Percentiles rank a stretch among this genome's conserved stretches.
phyloP scores from a whole-genome alignment of 2,113 vertebrate species.

The Lonchura striata region DNA sequence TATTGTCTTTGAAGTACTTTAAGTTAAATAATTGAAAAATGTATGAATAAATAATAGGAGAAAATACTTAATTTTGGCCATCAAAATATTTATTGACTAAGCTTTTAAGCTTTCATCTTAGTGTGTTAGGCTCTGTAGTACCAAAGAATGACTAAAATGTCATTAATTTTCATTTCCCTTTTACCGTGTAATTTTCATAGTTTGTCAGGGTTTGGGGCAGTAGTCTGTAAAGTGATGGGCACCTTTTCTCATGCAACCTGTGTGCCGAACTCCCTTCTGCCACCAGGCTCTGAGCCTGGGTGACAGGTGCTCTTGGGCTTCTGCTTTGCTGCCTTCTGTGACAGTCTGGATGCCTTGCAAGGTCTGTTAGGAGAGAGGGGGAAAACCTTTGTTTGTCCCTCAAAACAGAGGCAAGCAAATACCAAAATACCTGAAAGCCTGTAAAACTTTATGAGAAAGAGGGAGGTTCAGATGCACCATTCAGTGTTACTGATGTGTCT shows the following conservation, averaged over 20 bases:
- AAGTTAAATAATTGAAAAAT: neutral
- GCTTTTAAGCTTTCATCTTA: neutral
- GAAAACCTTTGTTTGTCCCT: neutral
- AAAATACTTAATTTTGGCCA: neutral
- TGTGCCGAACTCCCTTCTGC: neutral
- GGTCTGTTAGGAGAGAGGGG: neutral
- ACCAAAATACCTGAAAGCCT: neutral
- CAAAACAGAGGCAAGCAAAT: neutral
- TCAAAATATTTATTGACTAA: neutral
- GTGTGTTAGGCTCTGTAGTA: neutral
- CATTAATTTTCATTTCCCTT: neutral
- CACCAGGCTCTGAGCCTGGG: neutral
- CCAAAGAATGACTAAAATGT: neutral
- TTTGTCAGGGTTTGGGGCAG: neutral
- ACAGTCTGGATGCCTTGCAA: neutral
- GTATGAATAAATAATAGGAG: neutral
- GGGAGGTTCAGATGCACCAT: neutral
- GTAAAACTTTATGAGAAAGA: neutral
- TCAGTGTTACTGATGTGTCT: neutral
- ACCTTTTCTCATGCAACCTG: neutral
- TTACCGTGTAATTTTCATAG: neutral
- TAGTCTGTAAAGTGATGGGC: fast-evolving
- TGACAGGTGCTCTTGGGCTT: neutral
- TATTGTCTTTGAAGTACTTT: neutral
- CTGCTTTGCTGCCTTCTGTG: neutral